phyloP scores from a whole-genome alignment of 2,888 invertebrate genomes.

The Dastarcus helophoroides region DNA sequence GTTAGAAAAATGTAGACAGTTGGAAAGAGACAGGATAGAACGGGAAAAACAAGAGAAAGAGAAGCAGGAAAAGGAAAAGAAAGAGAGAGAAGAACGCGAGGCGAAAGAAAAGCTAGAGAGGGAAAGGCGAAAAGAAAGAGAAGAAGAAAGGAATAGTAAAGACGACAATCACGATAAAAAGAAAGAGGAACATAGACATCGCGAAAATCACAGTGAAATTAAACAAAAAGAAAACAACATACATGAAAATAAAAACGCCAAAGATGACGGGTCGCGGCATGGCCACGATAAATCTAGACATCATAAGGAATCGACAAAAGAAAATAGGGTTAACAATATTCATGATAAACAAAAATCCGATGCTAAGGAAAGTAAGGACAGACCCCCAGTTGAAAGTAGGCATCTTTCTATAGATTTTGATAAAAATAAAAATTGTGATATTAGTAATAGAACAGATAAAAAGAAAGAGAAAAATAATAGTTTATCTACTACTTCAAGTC shows the following conservation, averaged over 20 bases:
- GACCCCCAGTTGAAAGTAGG: slow-evolving; percentile 29
- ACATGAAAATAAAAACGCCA: slow-evolving; percentile 31
- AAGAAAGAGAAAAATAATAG: slow-evolving; percentile 52
- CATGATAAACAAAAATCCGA: slow-evolving; percentile 39
- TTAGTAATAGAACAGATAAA: slow-evolving; percentile 32
- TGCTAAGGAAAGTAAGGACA: slow-evolving; percentile 21
- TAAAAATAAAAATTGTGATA: slow-evolving; percentile 29
- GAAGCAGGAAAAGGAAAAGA: slow-evolving; percentile 21
- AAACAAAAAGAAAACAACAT: slow-evolving; percentile 30
- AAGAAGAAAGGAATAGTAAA: slow-evolving; percentile 30
- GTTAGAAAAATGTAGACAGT: slow-evolving; percentile 24
- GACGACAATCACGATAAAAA: slow-evolving; percentile 36
- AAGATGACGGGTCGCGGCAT: slow-evolving; percentile 20
- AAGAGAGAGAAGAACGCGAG: slow-evolving; percentile 15
- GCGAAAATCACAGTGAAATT: slow-evolving; percentile 40
- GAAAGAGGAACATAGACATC: slow-evolving; percentile 42
- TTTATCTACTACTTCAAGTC: slow-evolving; percentile 51
- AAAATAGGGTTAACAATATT: slow-evolving; percentile 41
- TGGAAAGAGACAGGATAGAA: slow-evolving; percentile 15
- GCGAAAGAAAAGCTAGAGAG: slow-evolving; percentile 14
- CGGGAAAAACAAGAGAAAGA: slow-evolving; percentile 21
- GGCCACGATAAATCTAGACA: slow-evolving; percentile 24
- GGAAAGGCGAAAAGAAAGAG: slow-evolving; percentile 23
- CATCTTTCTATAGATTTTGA: slow-evolving; percentile 42
- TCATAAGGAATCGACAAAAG: slow-evolving; percentile 36